Evolutionary conservation across 2,797 vertebrate genomes (phyloP), one percentile per base, ranked within the genome.

Genomic region (Tadarida brasiliensis): DNA sequence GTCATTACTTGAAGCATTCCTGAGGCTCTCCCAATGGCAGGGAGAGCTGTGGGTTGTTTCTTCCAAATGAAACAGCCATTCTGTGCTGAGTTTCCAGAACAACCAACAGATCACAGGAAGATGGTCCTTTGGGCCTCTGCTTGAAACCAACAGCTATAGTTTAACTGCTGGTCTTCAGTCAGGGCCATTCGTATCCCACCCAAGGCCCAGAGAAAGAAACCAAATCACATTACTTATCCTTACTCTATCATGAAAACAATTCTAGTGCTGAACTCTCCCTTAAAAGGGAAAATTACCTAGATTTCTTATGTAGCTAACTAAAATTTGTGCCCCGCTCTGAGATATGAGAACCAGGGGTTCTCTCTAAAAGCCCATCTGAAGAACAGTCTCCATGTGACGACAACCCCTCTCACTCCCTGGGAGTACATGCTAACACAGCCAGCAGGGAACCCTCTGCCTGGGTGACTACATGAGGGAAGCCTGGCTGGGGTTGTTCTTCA

Each of bases 101-200:
- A 98, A 98, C 98, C 98, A 51, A 98, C 98, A 98, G 98, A 99
- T 98, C 98, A 98, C 68, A 97, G 98, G 98, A 99, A 99, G 98
- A 97, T 1, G 88, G 98, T 99, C 0, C 93, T 99, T 30, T 98
- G 1, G 96, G 99, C 98, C 95, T 90, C 98, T 98, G 96, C 96
- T 99, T 99, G 98, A 99, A 99, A 98, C 98, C 97, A 98, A 97
- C 98, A 98, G 98, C 98, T 99, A 99, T 97, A 92, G 67, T 97
- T 98, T 16, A 99, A 97, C 98, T 97, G 98, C 85, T 44, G 97
- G 98, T 98, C 98, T 99, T 99, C 98, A 99, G 99, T 98, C 88
- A 98, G 98, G 97, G 99, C 99, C 81, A 87, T 7, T 4, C 16
- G 26, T 47, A 76, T n/a, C 59, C 87, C 28, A 80, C 15, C 26